These are phyloP conservation scores for Labia minor DNA, from an alignment of 2,888 invertebrate genomes.

Conservation along the genomic window DNA sequence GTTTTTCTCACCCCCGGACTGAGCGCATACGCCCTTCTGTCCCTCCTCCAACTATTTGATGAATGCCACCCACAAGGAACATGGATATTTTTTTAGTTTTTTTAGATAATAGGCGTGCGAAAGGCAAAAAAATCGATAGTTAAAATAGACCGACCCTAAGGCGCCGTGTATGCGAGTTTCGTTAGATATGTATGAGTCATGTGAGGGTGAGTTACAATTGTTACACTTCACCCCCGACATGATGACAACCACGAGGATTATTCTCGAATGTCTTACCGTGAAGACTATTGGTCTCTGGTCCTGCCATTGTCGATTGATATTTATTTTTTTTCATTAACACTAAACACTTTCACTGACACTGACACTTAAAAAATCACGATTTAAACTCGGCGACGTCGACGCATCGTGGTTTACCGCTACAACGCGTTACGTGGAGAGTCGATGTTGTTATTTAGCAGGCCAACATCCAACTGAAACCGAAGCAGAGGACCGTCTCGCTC, in stretches of 20 bases:
- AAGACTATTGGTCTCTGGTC: slow-evolving; percentile 1
- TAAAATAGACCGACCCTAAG: background rate
- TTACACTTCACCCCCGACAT: background rate
- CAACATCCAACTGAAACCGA: background rate
- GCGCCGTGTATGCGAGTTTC: background rate
- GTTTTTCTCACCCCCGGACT: too few relatives aligned
- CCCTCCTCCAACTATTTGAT: too few relatives aligned
- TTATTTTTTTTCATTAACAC: background rate
- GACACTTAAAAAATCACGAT: background rate
- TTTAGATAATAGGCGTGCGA: slow-evolving; percentile 3
- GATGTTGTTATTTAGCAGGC: background rate
- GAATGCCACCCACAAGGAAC: too few relatives aligned
- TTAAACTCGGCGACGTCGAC: background rate
- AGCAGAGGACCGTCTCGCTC: background rate
- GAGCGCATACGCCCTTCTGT: too few relatives aligned
- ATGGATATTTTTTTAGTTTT: background rate
- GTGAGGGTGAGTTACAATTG: background rate
- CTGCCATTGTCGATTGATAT: background rate
- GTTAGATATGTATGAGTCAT: background rate
- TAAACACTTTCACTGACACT: background rate
- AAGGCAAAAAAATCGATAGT: slow-evolving; percentile 6
- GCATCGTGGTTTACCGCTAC: background rate
- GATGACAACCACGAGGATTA: background rate
- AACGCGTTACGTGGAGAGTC: background rate
- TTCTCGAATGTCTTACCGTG: background rate